Conservation (phyloP, 2,113 vertebrate species). For the Aptenodytes forsteri region DNA sequence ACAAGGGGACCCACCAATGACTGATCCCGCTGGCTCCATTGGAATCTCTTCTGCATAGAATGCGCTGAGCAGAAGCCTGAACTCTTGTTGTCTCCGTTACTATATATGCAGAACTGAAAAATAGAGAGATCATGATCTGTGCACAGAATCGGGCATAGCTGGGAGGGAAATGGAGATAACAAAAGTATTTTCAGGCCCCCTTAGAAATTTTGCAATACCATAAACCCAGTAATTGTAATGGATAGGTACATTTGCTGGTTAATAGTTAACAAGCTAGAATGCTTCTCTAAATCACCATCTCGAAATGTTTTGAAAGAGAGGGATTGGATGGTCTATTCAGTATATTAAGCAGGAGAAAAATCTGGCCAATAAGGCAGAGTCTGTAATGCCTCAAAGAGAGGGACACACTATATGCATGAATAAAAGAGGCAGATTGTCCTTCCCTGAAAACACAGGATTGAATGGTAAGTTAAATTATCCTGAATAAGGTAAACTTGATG, state of each 20-base stretch:
- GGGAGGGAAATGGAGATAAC: conserved; percentile 50
- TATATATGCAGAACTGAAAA: neutral
- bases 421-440: conserved; percentile 2
- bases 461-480: conserved; percentile 62
- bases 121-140: neutral
- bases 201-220: conserved; percentile 49
- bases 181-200: conserved; percentile 29
- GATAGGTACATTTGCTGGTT: conserved; percentile 72
- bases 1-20: neutral
- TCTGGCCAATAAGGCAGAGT: conserved; percentile 62
- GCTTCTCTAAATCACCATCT: conserved; percentile 51
- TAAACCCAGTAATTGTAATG: conserved; percentile 48
- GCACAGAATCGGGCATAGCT: conserved; percentile 5
- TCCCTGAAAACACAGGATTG: neutral
- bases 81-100: neutral
- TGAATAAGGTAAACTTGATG: neutral
- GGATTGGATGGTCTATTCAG: conserved; percentile 25
- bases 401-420: neutral
- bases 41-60: neutral
- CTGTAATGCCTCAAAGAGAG: conserved; percentile 8
- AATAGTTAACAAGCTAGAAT: conserved; percentile 70
- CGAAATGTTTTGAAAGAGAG: conserved; percentile 41
- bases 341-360: conserved; percentile 44
- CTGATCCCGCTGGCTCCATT: neutral
- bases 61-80: neutral